Evolutionary conservation across 2,113 vertebrate species (phyloP).

Genomic region (Nansenia antarctica): DNA sequence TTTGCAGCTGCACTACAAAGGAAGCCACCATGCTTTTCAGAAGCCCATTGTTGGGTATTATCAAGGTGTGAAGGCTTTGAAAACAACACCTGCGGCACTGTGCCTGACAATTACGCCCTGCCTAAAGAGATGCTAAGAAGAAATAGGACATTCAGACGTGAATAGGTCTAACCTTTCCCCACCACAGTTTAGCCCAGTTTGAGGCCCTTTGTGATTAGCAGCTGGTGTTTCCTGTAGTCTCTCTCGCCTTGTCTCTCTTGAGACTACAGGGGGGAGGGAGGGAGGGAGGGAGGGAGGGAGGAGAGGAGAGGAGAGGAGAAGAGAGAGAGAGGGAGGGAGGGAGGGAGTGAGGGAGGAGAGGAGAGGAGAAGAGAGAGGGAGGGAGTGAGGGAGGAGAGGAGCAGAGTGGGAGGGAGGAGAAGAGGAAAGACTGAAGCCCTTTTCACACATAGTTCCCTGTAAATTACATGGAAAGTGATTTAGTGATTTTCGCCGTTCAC

Average conservation of each 20-base stretch:
- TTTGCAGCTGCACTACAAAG: slow-evolving; percentile 76
- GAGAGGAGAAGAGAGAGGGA: no score
- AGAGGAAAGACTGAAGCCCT: background rate
- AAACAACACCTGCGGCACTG: slow-evolving; percentile 75
- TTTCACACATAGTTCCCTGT: no score
- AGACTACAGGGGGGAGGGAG: no score
- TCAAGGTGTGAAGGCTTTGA: slow-evolving; percentile 79
- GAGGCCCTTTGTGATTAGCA: slow-evolving; percentile 56
- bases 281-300: background rate
- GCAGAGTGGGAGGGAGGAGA: background rate
- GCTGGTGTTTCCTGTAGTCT: slow-evolving; percentile 38
- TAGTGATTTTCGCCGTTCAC: no score
- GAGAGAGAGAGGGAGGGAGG: background rate
- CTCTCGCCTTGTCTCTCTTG: no score
- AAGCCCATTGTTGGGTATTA: slow-evolving; percentile 66
- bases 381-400: background rate
- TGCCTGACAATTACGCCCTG: slow-evolving; percentile 63
- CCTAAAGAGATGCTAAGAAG: slow-evolving; percentile 67
- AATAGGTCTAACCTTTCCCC: slow-evolving; percentile 55
- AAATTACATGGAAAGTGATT: no score
- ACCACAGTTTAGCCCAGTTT: slow-evolving; percentile 49
- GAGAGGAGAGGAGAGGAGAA: background rate
- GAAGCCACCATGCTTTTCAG: slow-evolving; percentile 68
- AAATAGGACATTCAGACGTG: slow-evolving; percentile 60
- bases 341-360: background rate